These are phyloP conservation scores for Synergus laeviventris DNA, from an alignment of 2,888 invertebrate species.

Conservation along the genomic window DNA sequence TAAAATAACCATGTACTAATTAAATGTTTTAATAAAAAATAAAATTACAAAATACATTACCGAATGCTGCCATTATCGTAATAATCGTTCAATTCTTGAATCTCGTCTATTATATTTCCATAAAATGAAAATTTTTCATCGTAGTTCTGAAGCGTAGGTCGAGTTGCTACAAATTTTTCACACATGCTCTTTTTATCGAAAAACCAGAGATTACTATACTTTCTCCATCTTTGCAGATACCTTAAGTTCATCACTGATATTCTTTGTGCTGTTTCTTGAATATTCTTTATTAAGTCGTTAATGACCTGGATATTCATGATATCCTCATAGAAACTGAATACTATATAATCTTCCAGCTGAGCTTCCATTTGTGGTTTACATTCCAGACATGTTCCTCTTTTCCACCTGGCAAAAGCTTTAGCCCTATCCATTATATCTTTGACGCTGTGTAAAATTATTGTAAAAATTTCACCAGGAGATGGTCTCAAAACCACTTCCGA, in stretches of 20 bases:
- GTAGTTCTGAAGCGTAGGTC: conserved; percentile 81
- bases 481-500: conserved; percentile 88
- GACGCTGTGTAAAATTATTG: conserved; percentile 84
- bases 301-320: conserved; percentile 81
- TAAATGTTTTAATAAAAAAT: too few relatives aligned
- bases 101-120: conserved; percentile 84
- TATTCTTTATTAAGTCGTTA: conserved; percentile 81
- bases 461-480: conserved; percentile 86
- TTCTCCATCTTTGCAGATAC: conserved; percentile 84
- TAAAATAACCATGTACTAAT: background rate
- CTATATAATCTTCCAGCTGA: conserved; percentile 80
- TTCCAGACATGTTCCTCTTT: conserved; percentile 87
- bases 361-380: conserved; percentile 82
- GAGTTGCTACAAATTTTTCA: conserved; percentile 85
- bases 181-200: conserved; percentile 85
- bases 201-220: conserved; percentile 86
- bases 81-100: conserved; percentile 79
- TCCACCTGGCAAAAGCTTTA: conserved; percentile 90
- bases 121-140: conserved; percentile 93
- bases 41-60: conserved; percentile 53
- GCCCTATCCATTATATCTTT: conserved; percentile 88
- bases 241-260: conserved; percentile 82
- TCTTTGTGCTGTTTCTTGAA: conserved; percentile 83
- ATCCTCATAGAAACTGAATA: conserved; percentile 89
- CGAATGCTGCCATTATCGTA: conserved; percentile 84